Evolutionary conservation across 2,113 vertebrate species (phyloP).

Genomic region (Amphiprion percula): DNA sequence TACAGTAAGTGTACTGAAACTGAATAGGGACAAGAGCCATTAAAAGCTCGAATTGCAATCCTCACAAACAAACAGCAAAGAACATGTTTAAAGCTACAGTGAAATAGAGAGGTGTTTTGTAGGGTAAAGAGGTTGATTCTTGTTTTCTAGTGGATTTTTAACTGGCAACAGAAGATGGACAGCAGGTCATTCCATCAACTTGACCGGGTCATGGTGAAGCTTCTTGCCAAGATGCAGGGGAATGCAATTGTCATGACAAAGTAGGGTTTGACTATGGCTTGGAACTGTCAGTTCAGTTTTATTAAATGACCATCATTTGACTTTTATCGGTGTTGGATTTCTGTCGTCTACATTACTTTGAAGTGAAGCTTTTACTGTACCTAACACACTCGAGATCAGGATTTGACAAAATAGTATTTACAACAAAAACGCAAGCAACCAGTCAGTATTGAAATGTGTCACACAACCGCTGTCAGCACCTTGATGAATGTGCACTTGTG

Average conservation of each 20-base stretch:
- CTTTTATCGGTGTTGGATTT: slow-evolving; percentile 7
- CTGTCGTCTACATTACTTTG: neutral
- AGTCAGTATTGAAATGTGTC: neutral
- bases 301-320: neutral
- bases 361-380: neutral
- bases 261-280: neutral
- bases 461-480: neutral
- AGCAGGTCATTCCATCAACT: too few relatives aligned
- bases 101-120: too few relatives aligned
- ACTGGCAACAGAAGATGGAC: too few relatives aligned
- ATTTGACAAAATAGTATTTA: neutral
- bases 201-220: neutral
- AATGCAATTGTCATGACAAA: neutral
- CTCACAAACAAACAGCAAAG: too few relatives aligned
- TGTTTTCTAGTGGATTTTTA: too few relatives aligned
- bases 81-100: too few relatives aligned
- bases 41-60: too few relatives aligned
- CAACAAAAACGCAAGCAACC: neutral
- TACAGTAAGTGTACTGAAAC: too few relatives aligned
- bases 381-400: too few relatives aligned
- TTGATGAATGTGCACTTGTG: neutral
- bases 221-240: neutral
- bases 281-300: neutral
- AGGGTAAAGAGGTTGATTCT: too few relatives aligned
- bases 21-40: too few relatives aligned